These are phyloP conservation scores for Menidia menidia DNA, from an alignment of 2,797 vertebrate genomes.

Conservation along the genomic window DNA sequence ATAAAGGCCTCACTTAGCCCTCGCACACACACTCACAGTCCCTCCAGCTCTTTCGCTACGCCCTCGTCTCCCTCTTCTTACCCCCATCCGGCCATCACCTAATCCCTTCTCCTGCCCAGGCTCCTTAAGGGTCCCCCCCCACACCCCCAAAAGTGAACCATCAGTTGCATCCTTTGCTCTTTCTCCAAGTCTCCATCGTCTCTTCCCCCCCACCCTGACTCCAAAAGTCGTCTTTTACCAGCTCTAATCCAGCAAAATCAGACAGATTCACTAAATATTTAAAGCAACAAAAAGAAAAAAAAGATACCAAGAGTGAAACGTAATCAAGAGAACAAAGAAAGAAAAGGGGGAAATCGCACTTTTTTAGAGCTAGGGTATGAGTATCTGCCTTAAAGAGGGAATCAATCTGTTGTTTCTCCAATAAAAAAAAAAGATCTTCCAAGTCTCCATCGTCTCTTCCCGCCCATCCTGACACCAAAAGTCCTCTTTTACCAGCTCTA, in stretches of 20 bases:
- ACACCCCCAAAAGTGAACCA: conserved; percentile 18
- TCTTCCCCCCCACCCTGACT: background rate
- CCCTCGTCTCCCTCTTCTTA: conserved; percentile 45
- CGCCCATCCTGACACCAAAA: background rate
- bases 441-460: background rate
- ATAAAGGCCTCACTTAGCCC: conserved; percentile 89
- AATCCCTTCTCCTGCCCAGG: conserved; percentile 51
- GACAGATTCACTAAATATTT: background rate
- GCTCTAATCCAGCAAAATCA: conserved; percentile 11
- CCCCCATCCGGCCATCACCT: conserved; percentile 64
- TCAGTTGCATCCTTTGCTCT: conserved; percentile 21
- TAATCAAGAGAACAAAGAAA: background rate
- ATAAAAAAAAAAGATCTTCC: too few species aligned
- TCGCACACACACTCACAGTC: conserved; percentile 63
- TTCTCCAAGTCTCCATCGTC: background rate
- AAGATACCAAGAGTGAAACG: too few species aligned
- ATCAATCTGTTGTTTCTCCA: too few species aligned
- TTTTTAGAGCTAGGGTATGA: background rate
- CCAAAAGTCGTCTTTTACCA: background rate
- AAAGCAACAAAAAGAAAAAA: background rate
- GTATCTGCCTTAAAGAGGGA: too few species aligned
- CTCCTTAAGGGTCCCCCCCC: conserved; percentile 17
- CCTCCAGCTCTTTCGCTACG: conserved; percentile 52
- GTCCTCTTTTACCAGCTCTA: background rate
- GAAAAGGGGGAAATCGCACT: background rate